phyloP scores from a whole-genome alignment of 2,888 invertebrate genomes.

The Halictus quadricinctus region DNA sequence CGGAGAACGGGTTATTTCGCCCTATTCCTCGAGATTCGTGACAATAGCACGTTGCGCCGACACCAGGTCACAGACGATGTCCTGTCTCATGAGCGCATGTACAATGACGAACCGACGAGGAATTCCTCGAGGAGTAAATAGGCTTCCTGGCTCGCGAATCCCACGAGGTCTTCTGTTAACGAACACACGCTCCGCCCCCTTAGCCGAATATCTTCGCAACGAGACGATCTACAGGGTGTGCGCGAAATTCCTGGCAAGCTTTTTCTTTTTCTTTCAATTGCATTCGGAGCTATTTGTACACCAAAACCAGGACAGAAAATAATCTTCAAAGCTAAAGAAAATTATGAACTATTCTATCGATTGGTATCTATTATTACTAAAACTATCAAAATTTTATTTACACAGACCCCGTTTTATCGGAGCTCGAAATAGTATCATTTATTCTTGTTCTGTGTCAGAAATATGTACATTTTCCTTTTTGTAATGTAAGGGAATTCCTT shows the following conservation, averaged over 20 bases:
- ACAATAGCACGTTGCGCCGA: constrained; percentile 55
- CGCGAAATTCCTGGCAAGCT: not conserved
- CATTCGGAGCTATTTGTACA: not conserved
- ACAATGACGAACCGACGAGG: constrained; percentile 54
- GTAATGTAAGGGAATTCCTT: not conserved
- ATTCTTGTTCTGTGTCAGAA: too few relatives aligned
- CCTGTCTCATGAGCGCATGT: constrained; percentile 51
- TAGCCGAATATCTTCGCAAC: constrained; percentile 47
- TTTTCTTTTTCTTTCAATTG: not conserved
- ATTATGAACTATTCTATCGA: too few relatives aligned
- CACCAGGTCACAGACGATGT: constrained; percentile 52
- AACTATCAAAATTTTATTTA: too few relatives aligned
- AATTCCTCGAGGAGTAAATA: constrained; percentile 48
- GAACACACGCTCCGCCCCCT: constrained; percentile 13
- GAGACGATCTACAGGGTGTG: constrained; percentile 6
- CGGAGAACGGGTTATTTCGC: constrained; percentile 55
- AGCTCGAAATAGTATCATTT: too few relatives aligned
- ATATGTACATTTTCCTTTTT: too few relatives aligned
- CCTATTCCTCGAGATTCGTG: constrained; percentile 42
- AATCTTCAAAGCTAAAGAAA: too few relatives aligned
- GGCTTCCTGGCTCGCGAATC: constrained; percentile 45
- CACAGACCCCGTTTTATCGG: too few relatives aligned
- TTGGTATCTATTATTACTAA: too few relatives aligned
- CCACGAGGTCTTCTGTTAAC: constrained; percentile 47
- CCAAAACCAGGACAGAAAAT: too few relatives aligned